Base-by-base conservation (phyloP, 1,140 invertebrate genomes). In the Philopotamus ludificatus region DNA sequence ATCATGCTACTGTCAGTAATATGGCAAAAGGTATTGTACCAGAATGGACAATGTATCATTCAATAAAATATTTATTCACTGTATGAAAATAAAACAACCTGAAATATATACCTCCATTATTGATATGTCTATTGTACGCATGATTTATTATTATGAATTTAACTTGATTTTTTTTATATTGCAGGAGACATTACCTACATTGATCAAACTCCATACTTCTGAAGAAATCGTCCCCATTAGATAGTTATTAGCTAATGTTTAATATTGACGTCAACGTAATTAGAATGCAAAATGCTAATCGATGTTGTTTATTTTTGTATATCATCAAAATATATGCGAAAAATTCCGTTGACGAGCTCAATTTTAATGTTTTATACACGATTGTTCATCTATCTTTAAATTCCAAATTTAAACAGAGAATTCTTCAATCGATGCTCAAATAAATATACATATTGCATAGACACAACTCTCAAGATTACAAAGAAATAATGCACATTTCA, bases 181-280 rank as follows among this genome's bases (percentile, higher is more conserved):
- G 4, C 28, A 34, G 28, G 28, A 7, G 28, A 34, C 28, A 34
- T 34, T 12, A 7, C 28, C 4, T 7, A 34, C 12, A 34, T 34
- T 4, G 12, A 34, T 7, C 12, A 12, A 12, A 34, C 12, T 7
- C 4, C 12, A 34, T n/a, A 16, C 22, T 18, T 28, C 54, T 57
- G 20, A 39, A 57, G 9, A 41, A 34, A 60, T 25, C 16, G 15
- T 60, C 57, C 42, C 42, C 23, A 23, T 26, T 47, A 60, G 42
- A 42, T 47, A 8, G n/a, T n/a, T n/a, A 60, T 26, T 60, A 26
- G 57, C 22, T 60, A 47, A 47, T n/a, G 28, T 26, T 44, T 23
- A 26, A 18, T 42, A 21, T 34, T 55, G 20, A 12, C 18, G 23
- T 53, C 28, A 25, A n/a, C n/a, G n/a, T 8, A 22, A 25, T 18